Evolutionary conservation across 2,113 vertebrate genomes (phyloP).

Genomic region (Anser cygnoides): DNA sequence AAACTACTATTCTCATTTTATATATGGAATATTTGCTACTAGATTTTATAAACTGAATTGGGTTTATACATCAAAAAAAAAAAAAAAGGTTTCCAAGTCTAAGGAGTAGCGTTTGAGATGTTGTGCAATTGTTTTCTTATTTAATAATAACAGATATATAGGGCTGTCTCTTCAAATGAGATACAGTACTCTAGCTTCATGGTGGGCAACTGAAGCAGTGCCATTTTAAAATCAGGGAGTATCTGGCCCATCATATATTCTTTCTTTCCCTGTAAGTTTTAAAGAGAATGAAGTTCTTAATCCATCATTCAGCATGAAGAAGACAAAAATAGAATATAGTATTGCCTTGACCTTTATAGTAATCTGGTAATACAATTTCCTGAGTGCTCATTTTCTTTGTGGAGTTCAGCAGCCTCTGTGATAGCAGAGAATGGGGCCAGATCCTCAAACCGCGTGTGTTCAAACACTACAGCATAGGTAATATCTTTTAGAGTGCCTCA

Average conservation of each 20-base stretch:
- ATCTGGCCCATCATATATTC: neutral
- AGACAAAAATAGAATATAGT: neutral
- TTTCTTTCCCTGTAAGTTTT: neutral
- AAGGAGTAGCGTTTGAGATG: neutral
- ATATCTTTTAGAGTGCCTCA: neutral
- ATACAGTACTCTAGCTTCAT: neutral
- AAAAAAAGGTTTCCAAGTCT: neutral
- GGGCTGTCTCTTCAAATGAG: neutral
- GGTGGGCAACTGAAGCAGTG: neutral
- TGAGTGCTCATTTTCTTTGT: neutral
- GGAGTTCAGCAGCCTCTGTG: neutral
- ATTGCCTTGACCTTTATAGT: slow-evolving; percentile 22
- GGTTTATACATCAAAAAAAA: neutral
- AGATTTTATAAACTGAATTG: neutral
- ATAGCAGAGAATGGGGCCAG: neutral
- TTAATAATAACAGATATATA: neutral
- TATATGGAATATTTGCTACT: neutral
- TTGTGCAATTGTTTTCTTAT: neutral
- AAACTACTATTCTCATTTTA: neutral
- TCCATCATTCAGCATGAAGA: neutral
- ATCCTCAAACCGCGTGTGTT: neutral
- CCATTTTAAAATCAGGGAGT: neutral
- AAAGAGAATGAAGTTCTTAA: slow-evolving; percentile 2
- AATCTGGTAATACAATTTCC: neutral
- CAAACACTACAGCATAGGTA: neutral